These are phyloP conservation scores for Cataglyphis hispanica DNA, from an alignment of 1,140 invertebrate species.

Conservation along the genomic window DNA sequence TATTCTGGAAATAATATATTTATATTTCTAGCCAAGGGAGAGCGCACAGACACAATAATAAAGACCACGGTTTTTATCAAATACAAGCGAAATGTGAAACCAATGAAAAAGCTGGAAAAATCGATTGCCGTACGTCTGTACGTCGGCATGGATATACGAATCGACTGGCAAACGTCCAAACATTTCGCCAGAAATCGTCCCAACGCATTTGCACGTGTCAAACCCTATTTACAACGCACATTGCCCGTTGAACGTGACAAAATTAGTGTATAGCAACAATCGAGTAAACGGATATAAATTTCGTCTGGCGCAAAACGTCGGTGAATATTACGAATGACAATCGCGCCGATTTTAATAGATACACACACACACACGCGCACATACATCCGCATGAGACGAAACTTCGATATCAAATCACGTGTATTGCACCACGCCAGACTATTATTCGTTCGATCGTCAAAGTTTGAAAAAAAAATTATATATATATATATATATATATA, in stretches of 20 bases:
- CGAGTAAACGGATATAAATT: constrained; percentile 61
- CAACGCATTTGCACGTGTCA: constrained; percentile 38
- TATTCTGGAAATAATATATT: not conserved
- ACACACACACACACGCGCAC: not conserved
- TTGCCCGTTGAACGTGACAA: constrained; percentile 42
- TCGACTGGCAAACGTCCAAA: constrained; percentile 46
- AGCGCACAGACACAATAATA: not conserved
- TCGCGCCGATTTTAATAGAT: constrained; percentile 57
- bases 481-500: not conserved
- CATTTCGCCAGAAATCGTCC: constrained; percentile 39
- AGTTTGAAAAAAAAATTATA: constrained; percentile 13
- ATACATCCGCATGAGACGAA: not conserved
- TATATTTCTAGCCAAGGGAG: not conserved
- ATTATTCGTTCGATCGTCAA: constrained; percentile 53
- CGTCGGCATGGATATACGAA: constrained; percentile 38
- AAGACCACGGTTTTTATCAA: constrained; percentile 14
- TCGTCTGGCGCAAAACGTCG: constrained; percentile 50
- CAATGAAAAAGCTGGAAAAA: constrained; percentile 30
- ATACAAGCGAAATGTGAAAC: constrained; percentile 20
- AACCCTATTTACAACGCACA: constrained; percentile 37
- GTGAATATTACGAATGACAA: constrained; percentile 60
- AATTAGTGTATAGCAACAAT: constrained; percentile 53
- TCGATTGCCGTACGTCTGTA: constrained; percentile 25
- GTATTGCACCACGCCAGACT: constrained; percentile 10
- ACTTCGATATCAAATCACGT: constrained; percentile 24